Percentiles rank a stretch among this genome's conserved stretches.
Evolutionary conservation across 1,140 invertebrate genomes (phyloP).

Genomic region (Procambarus virginalis): DNA sequence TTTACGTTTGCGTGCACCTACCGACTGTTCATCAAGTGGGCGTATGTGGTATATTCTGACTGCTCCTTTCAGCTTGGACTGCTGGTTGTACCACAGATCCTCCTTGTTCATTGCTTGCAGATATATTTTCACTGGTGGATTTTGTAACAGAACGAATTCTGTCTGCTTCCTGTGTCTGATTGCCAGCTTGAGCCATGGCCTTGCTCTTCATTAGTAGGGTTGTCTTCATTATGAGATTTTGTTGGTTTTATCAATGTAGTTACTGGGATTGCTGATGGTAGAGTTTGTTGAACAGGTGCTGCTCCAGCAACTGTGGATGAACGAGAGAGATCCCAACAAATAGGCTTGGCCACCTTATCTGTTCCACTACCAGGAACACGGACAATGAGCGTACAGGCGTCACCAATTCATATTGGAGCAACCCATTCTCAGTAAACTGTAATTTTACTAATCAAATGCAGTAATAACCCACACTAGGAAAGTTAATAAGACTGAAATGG

Average conservation of each 20-base stretch:
- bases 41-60: too few species aligned
- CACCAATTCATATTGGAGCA: conserved; percentile 25
- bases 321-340: background rate
- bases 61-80: too few species aligned
- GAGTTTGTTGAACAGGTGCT: background rate
- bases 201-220: background rate
- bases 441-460: too few species aligned
- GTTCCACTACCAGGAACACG: conserved; percentile 23
- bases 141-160: too few species aligned
- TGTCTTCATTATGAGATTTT: background rate
- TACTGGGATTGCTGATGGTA: background rate
- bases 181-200: background rate
- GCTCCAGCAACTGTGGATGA: too few species aligned
- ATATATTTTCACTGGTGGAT: too few species aligned
- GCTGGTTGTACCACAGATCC: too few species aligned
- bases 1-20: background rate
- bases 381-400: conserved; percentile 33
- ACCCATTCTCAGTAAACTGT: conserved; percentile 1
- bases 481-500: too few species aligned
- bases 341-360: background rate
- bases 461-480: too few species aligned
- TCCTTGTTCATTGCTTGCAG: too few species aligned
- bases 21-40: background rate
- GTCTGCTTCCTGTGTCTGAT: background rate
- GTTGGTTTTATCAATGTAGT: background rate